These are phyloP conservation scores for Melanotaenia trifasciata DNA, from an alignment of 2,797 vertebrate species.

Conservation along the genomic window DNA sequence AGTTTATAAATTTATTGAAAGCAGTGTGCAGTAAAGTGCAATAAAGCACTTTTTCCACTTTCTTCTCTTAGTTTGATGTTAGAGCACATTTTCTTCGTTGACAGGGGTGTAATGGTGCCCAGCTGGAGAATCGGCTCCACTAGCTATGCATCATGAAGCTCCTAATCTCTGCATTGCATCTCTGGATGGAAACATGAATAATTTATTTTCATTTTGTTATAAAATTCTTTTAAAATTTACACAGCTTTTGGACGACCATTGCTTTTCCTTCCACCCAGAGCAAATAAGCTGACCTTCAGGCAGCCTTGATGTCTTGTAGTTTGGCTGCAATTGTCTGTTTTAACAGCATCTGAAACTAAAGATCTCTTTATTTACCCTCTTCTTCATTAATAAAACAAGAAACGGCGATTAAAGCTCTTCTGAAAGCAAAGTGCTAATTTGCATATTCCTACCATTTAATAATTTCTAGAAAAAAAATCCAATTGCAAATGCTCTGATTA, in stretches of 20 bases:
- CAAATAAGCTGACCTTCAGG: not conserved
- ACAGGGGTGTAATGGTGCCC: not conserved
- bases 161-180: not conserved
- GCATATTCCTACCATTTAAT: conserved; percentile 58
- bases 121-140: not conserved
- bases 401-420: conserved; percentile 39
- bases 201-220: not conserved
- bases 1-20: not conserved
- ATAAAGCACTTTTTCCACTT: not conserved
- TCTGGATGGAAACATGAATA: not conserved
- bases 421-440: conserved; percentile 43
- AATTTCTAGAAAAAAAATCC: conserved; percentile 35
- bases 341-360: not conserved
- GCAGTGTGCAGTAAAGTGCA: not conserved
- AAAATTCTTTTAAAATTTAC: not conserved
- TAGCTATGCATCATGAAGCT: not conserved
- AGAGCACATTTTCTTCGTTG: not conserved
- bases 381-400: not conserved
- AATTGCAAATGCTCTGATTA: conserved; percentile 54
- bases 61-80: not conserved
- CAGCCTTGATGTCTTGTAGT: not conserved
- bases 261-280: not conserved
- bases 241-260: not conserved
- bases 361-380: not conserved
- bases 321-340: not conserved